Evolutionary conservation across 2,888 invertebrate genomes (phyloP).

Genomic region (Linyphia triangularis): DNA sequence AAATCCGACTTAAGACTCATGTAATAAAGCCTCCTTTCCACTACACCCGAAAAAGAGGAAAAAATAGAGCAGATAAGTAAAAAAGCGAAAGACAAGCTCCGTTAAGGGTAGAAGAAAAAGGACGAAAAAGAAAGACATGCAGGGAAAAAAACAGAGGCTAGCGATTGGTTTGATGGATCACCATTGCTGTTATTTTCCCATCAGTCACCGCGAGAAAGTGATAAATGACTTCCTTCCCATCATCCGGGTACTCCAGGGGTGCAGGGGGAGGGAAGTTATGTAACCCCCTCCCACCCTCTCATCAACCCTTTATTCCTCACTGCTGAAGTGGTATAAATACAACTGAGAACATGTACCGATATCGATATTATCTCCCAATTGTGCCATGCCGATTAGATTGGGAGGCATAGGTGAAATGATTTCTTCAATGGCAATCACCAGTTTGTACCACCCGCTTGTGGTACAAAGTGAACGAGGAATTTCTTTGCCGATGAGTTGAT

Average conservation of each 20-base stretch:
- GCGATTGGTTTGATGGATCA: constrained; percentile 75
- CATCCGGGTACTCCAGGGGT: constrained; percentile 71
- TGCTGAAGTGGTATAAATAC: constrained; percentile 61
- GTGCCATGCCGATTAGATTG: too few relatives aligned
- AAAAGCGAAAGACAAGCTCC: constrained; percentile 63
- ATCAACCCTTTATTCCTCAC: constrained; percentile 58
- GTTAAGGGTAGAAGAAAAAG: constrained; percentile 16
- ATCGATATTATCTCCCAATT: too few relatives aligned
- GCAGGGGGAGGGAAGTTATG: constrained; percentile 35
- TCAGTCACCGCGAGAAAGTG: constrained; percentile 75
- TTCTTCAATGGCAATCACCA: too few relatives aligned
- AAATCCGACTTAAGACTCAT: constrained; percentile 75
- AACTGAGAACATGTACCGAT: not conserved
- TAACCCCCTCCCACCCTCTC: constrained; percentile 24
- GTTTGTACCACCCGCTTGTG: too few relatives aligned
- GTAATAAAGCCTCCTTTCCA: constrained; percentile 74
- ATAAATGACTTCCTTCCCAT: constrained; percentile 75
- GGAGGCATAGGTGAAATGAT: too few relatives aligned
- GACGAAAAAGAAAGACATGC: constrained; percentile 4
- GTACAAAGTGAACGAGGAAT: too few relatives aligned
- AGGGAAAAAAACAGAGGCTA: constrained; percentile 68
- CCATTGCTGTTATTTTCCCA: constrained; percentile 74
- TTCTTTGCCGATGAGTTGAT: too few relatives aligned
- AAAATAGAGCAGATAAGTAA: constrained; percentile 66
- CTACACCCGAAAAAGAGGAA: constrained; percentile 25